These are phyloP conservation scores for Grapholita molesta DNA, from an alignment of 1,140 invertebrate species.

Conservation along the genomic window DNA sequence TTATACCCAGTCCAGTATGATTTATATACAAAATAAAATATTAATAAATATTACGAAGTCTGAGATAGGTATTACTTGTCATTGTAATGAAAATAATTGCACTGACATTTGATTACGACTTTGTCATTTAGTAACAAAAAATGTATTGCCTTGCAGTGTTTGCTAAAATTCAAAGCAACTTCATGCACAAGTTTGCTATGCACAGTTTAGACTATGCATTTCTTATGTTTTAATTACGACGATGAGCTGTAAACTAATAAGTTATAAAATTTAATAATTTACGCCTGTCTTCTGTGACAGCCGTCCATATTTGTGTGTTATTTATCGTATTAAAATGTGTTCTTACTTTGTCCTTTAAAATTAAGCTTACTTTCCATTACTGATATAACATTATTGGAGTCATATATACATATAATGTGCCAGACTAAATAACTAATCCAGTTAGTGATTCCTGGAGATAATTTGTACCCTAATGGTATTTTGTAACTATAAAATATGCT, in stretches of 20 bases:
- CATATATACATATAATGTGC: constrained; percentile 33
- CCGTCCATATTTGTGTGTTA: constrained; percentile 33
- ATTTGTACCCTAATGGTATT: background rate
- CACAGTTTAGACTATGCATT: constrained; percentile 44
- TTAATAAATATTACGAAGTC: constrained; percentile 48
- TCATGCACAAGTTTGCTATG: constrained; percentile 48
- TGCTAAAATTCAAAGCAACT: constrained; percentile 22
- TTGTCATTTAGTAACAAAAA: background rate
- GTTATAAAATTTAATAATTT: background rate
- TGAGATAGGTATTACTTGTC: constrained; percentile 41
- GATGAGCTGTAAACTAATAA: background rate
- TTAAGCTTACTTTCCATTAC: background rate
- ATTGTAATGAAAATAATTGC: background rate
- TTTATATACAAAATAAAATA: constrained; percentile 42
- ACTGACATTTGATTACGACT: background rate
- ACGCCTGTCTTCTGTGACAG: constrained; percentile 27
- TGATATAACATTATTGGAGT: background rate
- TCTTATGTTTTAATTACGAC: constrained; percentile 10
- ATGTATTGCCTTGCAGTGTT: constrained; percentile 16
- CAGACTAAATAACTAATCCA: background rate
- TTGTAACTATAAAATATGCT: background rate
- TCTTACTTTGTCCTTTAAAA: constrained; percentile 3
- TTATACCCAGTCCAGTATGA: constrained; percentile 39
- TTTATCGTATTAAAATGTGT: constrained; percentile 25
- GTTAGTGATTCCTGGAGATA: background rate